Base-by-base conservation (phyloP, 2,888 invertebrate species). In the Clunio marinus region DNA sequence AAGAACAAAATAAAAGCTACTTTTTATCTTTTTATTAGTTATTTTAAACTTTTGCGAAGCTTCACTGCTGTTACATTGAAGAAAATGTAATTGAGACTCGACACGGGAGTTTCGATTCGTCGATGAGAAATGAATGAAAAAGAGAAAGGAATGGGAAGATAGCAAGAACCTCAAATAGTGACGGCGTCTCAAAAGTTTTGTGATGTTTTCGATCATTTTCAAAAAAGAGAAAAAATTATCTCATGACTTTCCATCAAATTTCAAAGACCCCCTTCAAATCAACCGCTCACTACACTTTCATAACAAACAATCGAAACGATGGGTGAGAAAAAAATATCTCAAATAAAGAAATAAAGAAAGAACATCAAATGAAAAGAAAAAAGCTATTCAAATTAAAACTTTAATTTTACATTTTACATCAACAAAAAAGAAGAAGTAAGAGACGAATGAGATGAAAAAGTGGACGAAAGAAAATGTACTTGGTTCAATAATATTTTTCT, bases 361-460 rank as follows among this genome's bases (percentile, higher is more conserved):
- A 3, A 41, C 10, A 13, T 4, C 32, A 59, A 59, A 32, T 20
- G 20, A 22, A 59, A 32, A 13, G 13, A 41, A 41, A 41, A 41
- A 41, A 41, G 22, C 59, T 59, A 62, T 62, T 62, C 62, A 62
- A 62, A 62, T 62, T 62, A 62, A 62, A 41, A 62, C 41, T 62
- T 62, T 20, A 62, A 62, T 62, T 41, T 37, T 51, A 51, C 20
- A 32, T 7, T 4, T 32, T 4, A 10, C 15, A 20, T 57, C 25
- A 24, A 37, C 28, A 25, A 41, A 20, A 22, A 10, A 28, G 20
- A 25, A 57, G 57, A 25, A 51, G 32, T n/a, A 32, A 15, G 35
- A 62, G 32, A 13, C 17, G 35, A 24, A 41, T 25, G 41, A 37
- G 62, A 22, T 22, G 51, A 51, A 51, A 51, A 51, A 5, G 24